These are phyloP conservation scores for Andricus curvator DNA, from an alignment of 2,888 invertebrate species.

Conservation along the genomic window DNA sequence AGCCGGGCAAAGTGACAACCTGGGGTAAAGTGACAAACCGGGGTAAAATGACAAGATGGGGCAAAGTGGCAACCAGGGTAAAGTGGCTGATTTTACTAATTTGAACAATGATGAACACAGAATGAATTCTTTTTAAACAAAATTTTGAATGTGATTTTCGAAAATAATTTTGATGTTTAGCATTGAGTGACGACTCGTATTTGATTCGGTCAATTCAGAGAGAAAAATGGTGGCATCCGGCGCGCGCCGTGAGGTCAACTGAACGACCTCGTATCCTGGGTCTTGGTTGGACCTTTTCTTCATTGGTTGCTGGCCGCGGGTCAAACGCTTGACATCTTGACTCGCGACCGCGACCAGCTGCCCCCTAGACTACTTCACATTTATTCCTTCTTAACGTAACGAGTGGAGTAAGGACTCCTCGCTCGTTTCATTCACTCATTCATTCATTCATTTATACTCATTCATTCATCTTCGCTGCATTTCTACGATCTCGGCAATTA, in stretches of 20 bases:
- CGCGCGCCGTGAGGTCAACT: conserved; percentile 76
- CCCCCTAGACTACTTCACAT: conserved; percentile 64
- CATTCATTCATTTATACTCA: conserved; percentile 47
- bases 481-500: conserved; percentile 57
- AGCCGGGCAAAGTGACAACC: too few species aligned
- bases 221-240: conserved; percentile 76
- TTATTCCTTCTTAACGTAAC: conserved; percentile 54
- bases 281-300: conserved; percentile 68
- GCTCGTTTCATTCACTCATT: conserved; percentile 50
- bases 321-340: conserved; percentile 73
- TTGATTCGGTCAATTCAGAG: conserved; percentile 66
- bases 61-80: too few species aligned
- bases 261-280: conserved; percentile 77
- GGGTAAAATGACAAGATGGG: too few species aligned
- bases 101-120: background rate
- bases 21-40: too few species aligned
- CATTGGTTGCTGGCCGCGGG: conserved; percentile 70
- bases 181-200: conserved; percentile 14
- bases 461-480: conserved; percentile 47
- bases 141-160: background rate
- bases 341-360: conserved; percentile 74
- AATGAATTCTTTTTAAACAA: background rate
- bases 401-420: conserved; percentile 19
- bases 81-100: too few species aligned
- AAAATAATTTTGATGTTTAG: background rate